Evolutionary conservation across 2,797 vertebrate species (phyloP), one percentile per base, ranked within the genome.

Genomic region (Masticophis lateralis): DNA sequence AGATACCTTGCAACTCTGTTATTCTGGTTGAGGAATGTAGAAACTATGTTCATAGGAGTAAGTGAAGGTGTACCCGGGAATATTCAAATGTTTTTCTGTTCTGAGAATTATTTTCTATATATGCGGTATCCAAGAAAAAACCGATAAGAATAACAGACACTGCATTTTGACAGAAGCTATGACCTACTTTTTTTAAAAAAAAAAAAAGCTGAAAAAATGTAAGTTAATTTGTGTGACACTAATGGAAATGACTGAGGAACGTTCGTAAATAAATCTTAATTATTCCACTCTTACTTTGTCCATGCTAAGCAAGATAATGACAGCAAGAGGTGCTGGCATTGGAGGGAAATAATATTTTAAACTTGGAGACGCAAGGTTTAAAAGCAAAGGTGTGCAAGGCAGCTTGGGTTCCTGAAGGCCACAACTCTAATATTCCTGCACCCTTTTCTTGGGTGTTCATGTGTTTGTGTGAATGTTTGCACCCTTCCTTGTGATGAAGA

Each of bases 201-300:
- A 53, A 53, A 53, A 61, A 66, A 83, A 32, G 60, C 13, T 37
- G 51, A 37, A 74, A 32, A 79, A 43, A 92, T 25, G 11, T 74
- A 32, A 56, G 32, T 28, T 59, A 61, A 56, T 37, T 28, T 87
- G 28, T 87, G 56, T 22, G 88, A 93, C 93, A 92, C 91, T 83
- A 92, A 95, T 88, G 56, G 92, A 94, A 95, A 96, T 90, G 28
- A 37, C 22, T 92, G 63, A 94, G 94, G 94, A 94, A 63, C 59
- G 93, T 10, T 59, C 60, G 90, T 92, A 91, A 91, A 91, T 63
- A 94, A 92, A 95, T 83, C 74, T 83, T 22, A 47, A 83, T 83
- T 83, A 83, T 83, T 83, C 37, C 37, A 43, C 8, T 47, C 74
- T 83, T 43, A 83, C 37, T 83, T 47, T 25, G 20, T 47, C 74